These are phyloP conservation scores for Escarpia spicata DNA, from an alignment of 2,888 invertebrate genomes.

Conservation along the genomic window DNA sequence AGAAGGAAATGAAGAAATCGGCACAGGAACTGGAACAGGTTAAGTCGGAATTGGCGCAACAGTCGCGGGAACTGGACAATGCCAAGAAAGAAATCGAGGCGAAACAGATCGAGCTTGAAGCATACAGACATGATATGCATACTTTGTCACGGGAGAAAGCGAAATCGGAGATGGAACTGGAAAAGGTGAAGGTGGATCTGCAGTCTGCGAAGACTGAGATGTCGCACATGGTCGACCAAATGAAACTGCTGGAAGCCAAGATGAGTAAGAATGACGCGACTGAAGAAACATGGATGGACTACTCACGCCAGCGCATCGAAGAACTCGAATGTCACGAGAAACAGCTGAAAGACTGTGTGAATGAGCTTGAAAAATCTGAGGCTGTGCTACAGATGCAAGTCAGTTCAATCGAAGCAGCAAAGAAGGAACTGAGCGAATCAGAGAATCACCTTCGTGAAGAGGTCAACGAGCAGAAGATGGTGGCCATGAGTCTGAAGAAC, in stretches of 20 bases:
- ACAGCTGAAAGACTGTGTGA: slow-evolving; percentile 32
- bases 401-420: neutral
- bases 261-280: neutral
- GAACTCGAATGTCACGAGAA: slow-evolving; percentile 49
- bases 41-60: neutral
- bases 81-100: neutral
- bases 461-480: neutral
- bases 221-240: neutral
- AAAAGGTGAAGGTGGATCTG: slow-evolving; percentile 3
- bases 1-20: slow-evolving; percentile 44
- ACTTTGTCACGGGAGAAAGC: neutral
- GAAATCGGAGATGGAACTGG: slow-evolving; percentile 9
- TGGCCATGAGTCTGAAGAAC: slow-evolving; percentile 23
- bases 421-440: neutral
- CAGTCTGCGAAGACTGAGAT: neutral
- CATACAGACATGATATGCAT: neutral
- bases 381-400: slow-evolving; percentile 33
- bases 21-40: slow-evolving; percentile 28
- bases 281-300: neutral
- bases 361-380: slow-evolving; percentile 52
- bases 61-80: slow-evolving; percentile 51
- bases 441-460: slow-evolving; percentile 24
- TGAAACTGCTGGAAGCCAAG: neutral
- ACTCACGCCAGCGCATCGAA: slow-evolving; percentile 44
- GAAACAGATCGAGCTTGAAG: neutral